Conservation (phyloP, 2,113 vertebrate species). For the Nerophis lumbriciformis region DNA sequence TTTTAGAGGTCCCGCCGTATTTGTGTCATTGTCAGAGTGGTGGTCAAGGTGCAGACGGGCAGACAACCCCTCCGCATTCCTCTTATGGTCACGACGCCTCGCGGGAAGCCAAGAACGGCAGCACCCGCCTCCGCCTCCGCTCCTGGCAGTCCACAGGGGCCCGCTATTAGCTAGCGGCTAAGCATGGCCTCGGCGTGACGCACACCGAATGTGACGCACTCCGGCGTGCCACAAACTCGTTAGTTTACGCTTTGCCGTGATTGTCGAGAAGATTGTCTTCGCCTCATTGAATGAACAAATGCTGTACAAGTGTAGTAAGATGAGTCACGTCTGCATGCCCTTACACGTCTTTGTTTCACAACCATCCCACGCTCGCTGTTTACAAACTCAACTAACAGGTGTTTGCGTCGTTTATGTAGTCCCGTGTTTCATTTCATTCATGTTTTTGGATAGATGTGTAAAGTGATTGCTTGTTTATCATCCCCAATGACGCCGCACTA, state of each 20-base stretch:
- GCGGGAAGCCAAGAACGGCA: slow-evolving; percentile 7
- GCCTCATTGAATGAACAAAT: background rate
- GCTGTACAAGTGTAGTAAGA: no score
- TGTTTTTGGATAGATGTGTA: no score
- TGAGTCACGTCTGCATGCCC: slow-evolving; percentile 1
- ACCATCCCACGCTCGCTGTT: background rate
- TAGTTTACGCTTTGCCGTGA: background rate
- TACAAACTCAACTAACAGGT: background rate
- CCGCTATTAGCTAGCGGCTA: background rate
- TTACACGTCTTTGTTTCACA: slow-evolving; percentile 16
- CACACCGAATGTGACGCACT: background rate
- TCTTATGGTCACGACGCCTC: slow-evolving; percentile 22
- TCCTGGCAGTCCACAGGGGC: no score
- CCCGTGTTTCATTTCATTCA: no score
- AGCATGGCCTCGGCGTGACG: background rate
- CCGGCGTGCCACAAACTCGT: background rate
- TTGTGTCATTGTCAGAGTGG: background rate
- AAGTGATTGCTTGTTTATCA: no score
- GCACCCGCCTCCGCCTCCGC: background rate
- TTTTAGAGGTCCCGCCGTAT: background rate
- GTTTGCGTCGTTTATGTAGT: background rate
- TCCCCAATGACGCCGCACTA: no score
- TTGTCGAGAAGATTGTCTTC: background rate
- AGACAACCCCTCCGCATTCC: slow-evolving; percentile 28
- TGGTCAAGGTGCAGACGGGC: slow-evolving; percentile 2